These are phyloP conservation scores for Theretra japonica DNA, from an alignment of 2,888 invertebrate genomes.

Conservation along the genomic window DNA sequence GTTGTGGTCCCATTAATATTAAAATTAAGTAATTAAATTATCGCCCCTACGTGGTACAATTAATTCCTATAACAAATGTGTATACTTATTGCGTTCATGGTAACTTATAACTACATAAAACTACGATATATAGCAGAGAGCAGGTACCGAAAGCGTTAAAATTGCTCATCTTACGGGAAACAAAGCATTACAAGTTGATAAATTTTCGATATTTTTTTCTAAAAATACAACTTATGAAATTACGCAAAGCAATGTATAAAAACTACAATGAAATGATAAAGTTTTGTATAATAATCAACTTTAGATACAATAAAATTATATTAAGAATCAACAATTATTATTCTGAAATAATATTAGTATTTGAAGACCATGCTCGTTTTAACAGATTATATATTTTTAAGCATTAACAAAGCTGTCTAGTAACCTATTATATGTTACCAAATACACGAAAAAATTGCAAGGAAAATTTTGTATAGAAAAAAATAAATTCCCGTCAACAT, in stretches of 20 bases:
- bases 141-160: slow-evolving; percentile 8
- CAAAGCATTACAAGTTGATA: not conserved
- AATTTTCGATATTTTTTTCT: not conserved
- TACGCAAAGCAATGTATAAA: not conserved
- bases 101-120: slow-evolving; percentile 35
- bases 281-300: not conserved
- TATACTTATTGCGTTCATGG: slow-evolving; percentile 32
- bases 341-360: no score
- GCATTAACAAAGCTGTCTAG: no score
- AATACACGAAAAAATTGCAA: not conserved
- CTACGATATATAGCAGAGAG: slow-evolving; percentile 13
- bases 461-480: not conserved
- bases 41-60: slow-evolving; percentile 12
- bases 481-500: no score
- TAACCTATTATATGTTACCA: no score
- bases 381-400: no score
- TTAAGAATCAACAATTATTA: no score
- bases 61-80: slow-evolving; percentile 3
- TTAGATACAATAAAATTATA: no score
- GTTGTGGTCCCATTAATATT: slow-evolving; percentile 22
- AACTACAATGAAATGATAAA: not conserved
- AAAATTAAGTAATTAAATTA: slow-evolving; percentile 22
- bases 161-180: not conserved
- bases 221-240: not conserved
- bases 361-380: no score